phyloP scores from a whole-genome alignment of 2,113 vertebrate genomes.

The Ailuropoda melanoleuca region DNA sequence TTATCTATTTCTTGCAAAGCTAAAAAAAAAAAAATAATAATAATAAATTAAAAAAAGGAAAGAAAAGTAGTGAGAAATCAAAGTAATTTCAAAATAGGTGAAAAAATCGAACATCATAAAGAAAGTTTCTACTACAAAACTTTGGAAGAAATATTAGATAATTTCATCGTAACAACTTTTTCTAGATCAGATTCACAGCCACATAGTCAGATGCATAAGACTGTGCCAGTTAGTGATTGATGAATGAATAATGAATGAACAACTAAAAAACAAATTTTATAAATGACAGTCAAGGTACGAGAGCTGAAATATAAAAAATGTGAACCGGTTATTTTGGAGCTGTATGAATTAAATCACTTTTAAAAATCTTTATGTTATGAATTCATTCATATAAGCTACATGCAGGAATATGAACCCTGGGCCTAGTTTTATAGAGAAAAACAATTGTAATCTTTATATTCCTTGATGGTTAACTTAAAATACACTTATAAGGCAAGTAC shows the following conservation, averaged over 20 bases:
- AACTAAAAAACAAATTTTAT: not conserved
- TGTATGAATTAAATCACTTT: not conserved
- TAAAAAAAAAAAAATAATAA: not conserved
- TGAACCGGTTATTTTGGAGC: not conserved
- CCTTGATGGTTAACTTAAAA: not conserved
- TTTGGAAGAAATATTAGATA: not conserved
- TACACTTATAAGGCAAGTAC: not conserved
- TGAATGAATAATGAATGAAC: not conserved
- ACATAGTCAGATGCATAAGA: not conserved
- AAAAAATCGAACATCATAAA: not conserved
- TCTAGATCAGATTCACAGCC: not conserved
- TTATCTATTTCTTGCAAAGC: constrained; percentile 74
- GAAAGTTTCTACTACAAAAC: not conserved
- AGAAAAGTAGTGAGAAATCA: not conserved
- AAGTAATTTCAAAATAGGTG: not conserved
- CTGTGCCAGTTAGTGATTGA: not conserved
- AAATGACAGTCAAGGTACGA: not conserved
- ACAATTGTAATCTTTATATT: not conserved
- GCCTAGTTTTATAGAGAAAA: not conserved
- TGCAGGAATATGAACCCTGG: not conserved
- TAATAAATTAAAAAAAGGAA: not conserved
- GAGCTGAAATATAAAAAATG: not conserved
- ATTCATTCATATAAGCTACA: not conserved
- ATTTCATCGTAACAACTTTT: not conserved
- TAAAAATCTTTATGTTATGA: not conserved